A percentile compares a stretch with the other conserved stretches of the same genome.
Evolutionary conservation across 2,888 invertebrate species (phyloP).

Genomic region (Melinopterus prodromus): DNA sequence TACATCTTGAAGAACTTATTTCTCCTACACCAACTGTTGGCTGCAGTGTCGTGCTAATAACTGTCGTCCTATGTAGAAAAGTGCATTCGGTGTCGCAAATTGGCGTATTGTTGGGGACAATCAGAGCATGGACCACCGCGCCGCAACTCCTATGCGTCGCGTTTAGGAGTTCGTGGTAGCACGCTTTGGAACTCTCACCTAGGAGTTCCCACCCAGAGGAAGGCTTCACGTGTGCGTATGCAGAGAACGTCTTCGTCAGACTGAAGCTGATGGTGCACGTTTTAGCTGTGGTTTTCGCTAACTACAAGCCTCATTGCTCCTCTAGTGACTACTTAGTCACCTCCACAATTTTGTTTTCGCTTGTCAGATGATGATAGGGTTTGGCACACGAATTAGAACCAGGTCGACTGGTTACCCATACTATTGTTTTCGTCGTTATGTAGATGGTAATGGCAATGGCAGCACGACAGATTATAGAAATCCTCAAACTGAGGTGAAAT

Average conservation of each 20-base stretch:
- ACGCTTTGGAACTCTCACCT: not conserved
- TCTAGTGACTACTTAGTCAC: constrained; percentile 20
- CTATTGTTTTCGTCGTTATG: constrained; percentile 43
- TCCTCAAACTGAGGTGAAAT: too few species aligned
- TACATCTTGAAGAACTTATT: constrained; percentile 47
- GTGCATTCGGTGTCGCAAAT: constrained; percentile 43
- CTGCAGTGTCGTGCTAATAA: not conserved
- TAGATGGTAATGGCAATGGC: not conserved
- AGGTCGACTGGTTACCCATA: constrained; percentile 47
- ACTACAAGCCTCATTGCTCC: not conserved
- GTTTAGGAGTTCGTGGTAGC: not conserved
- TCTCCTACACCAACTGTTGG: not conserved
- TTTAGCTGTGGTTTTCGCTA: too few species aligned
- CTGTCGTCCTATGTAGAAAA: constrained; percentile 37
- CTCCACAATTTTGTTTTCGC: constrained; percentile 26
- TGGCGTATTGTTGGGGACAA: constrained; percentile 49
- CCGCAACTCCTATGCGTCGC: not conserved
- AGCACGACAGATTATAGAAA: too few species aligned
- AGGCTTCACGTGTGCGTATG: not conserved
- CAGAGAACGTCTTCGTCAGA: constrained; percentile 41
- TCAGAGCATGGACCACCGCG: constrained; percentile 49
- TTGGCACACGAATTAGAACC: constrained; percentile 49
- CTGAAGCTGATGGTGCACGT: constrained; percentile 35
- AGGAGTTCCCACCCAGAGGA: not conserved
- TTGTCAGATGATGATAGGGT: constrained; percentile 43